Base-by-base conservation (phyloP, 2,888 invertebrate species). In the Protophormia terraenovae region DNA sequence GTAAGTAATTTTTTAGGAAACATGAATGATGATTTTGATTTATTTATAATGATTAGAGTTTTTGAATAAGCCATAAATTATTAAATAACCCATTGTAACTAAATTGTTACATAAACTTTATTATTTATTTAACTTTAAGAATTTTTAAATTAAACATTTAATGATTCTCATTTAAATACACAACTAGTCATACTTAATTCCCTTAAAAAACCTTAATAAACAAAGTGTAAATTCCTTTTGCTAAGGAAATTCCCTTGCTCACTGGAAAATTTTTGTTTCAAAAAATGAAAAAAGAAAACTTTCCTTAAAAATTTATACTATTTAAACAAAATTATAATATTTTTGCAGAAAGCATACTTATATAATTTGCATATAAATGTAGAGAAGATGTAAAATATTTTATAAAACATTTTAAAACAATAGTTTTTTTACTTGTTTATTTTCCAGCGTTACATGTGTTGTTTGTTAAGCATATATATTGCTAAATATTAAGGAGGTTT, bases 331-430 rank as follows among this genome's bases (percentile, higher is more conserved):
- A n/a, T 41, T 66, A 45, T 66, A 10, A n/a, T 27, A 50, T 50
- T 50, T 73, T 60, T n/a, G 12, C 19, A 35, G 32, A 29, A 73
- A 62, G 24, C 1, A 27, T 19, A 41, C 22, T 35, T 19, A 45
- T 12, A 45, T 32, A 58, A 69, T 69, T 69, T 69, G 53, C 69
- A 69, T 69, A 10, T 6, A 69, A 53, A 67, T 67, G 14, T 14
- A 19, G 24, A 24, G 1, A 69, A 35, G 29, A 47, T 47, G 19
- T 53, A 27, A 67, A 69, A 69, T 50, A 69, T 69, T 69, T 22
- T 35, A 14, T 14, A 50, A 67, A 67, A 67, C 29, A 55, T 55
- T 38, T 35, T 53, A 5, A 55, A 38, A 38, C 22, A 71, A 55
- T 71, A 55, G 27, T 53, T 47, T 50, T 12, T 53, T 16, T 32